Evolutionary conservation across 2,113 vertebrate genomes (phyloP).

Genomic region (Paedocypris sp.): DNA sequence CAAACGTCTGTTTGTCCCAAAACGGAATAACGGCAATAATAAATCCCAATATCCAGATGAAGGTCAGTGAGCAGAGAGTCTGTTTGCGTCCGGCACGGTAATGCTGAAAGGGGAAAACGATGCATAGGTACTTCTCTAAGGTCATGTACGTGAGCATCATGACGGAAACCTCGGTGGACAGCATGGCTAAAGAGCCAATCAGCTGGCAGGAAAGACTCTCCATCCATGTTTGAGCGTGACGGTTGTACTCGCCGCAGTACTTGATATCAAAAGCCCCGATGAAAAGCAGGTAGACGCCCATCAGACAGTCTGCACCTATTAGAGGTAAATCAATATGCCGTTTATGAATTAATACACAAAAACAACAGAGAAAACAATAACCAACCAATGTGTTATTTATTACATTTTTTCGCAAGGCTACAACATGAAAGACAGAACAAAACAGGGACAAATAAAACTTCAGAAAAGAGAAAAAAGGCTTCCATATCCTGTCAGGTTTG

Average conservation of each 20-base stretch:
- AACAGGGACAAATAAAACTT: too few species aligned
- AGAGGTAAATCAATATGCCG: not conserved
- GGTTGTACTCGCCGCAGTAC: conserved; percentile 54
- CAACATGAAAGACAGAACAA: too few species aligned
- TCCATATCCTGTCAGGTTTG: too few species aligned
- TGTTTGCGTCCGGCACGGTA: conserved; percentile 42
- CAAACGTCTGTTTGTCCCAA: conserved; percentile 47
- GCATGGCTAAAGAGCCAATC: conserved; percentile 52
- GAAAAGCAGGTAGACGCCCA: conserved; percentile 57
- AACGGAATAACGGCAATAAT: conserved; percentile 47
- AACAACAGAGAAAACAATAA: too few species aligned
- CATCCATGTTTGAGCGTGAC: conserved; percentile 55
- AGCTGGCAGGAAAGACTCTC: conserved; percentile 55
- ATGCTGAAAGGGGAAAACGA: conserved; percentile 55
- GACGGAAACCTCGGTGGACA: conserved; percentile 55
- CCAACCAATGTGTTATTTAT: too few species aligned
- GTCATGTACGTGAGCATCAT: conserved; percentile 58
- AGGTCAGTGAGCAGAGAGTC: conserved; percentile 40
- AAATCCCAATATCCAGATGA: conserved; percentile 57
- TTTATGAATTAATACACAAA: too few species aligned
- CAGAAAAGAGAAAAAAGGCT: too few species aligned
- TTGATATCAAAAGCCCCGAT: conserved; percentile 55
- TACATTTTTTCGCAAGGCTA: too few species aligned
- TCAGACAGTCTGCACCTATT: conserved; percentile 54
- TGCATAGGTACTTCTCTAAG: conserved; percentile 54